Evolutionary conservation across 2,113 vertebrate species (phyloP), one percentile per base, ranked within the genome.

Genomic region (Tenrec ecaudatus): DNA sequence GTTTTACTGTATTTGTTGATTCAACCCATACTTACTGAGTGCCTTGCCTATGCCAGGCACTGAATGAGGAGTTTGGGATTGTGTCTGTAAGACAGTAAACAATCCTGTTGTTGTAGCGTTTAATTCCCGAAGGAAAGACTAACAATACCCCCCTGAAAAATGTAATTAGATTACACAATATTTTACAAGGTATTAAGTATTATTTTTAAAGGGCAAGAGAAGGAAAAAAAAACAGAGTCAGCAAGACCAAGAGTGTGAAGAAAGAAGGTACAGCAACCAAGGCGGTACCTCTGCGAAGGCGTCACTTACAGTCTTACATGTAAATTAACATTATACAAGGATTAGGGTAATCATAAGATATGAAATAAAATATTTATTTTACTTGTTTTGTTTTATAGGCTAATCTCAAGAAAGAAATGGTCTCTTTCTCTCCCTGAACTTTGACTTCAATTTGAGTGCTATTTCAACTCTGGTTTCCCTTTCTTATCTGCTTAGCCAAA

Each of bases 1-100:
- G 0, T 90, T 83, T 81, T 11, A 43, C 8, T 82, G 69, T 17
- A 27, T 82, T 96, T 22, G 40, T 43, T 90, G 90, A 69, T 79
- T 82, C n/a, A 64, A 27, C 6, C 60, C 47, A 36, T 64, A 38
- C 69, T 88, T 79, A n/a, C 29, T 69, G 69, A 86, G 36, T 73
- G 36, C 20, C 47, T 71, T 73, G 36, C 20, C 47, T 71, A 0
- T 77, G 47, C 69, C 25, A 60, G 64, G 80, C 17, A n/a, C 47
- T 71, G 25, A 57, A 25, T 47, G 78, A 11, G 43, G 60, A 86
- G 16, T 40, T 20, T 82, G 40, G 47, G 43, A 47, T 89, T 27
- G 1, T 60, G 15, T 85, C 29, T 68, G 53, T 58, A 29, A 85
- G 73, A 71, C 15, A 25, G n/a, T 25, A 12, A 94, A 12, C 6